A percentile compares a stretch with the other conserved stretches of the same genome.
These are phyloP conservation scores for Polyploca ridens DNA, from an alignment of 2,888 invertebrate genomes.

Conservation along the genomic window DNA sequence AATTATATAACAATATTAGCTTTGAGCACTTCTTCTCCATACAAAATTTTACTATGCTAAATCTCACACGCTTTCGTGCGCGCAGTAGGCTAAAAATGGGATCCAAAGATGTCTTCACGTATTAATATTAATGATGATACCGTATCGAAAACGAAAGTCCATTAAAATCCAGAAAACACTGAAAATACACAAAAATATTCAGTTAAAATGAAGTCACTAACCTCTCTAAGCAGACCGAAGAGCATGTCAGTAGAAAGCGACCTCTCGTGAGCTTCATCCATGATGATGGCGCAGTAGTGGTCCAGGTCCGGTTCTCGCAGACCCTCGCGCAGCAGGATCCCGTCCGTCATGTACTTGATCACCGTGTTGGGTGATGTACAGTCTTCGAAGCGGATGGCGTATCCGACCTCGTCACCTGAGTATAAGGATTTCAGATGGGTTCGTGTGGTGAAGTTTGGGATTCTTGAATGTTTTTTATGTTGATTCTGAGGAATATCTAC, in stretches of 20 bases:
- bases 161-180: background rate
- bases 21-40: too few relatives aligned
- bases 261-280: slow-evolving; percentile 99
- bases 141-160: too few relatives aligned
- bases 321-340: slow-evolving; percentile 98
- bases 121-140: too few relatives aligned
- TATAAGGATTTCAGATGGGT: too few relatives aligned
- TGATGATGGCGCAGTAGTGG: slow-evolving; percentile 98
- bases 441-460: too few relatives aligned
- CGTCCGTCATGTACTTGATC: slow-evolving; percentile 99
- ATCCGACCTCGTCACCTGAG: slow-evolving; percentile 97
- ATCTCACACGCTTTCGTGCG: too few relatives aligned
- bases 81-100: too few relatives aligned
- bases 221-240: slow-evolving; percentile 97
- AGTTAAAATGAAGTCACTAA: slow-evolving; percentile 70
- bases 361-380: slow-evolving; percentile 97
- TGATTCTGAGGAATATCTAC: too few relatives aligned
- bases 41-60: too few relatives aligned
- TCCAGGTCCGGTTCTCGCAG: slow-evolving; percentile 98
- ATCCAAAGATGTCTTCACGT: too few relatives aligned
- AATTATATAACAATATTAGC: too few relatives aligned
- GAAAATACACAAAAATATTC: background rate
- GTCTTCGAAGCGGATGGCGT: slow-evolving; percentile 99
- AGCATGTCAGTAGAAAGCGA: slow-evolving; percentile 99
- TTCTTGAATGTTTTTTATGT: too few relatives aligned